These are phyloP conservation scores for Morone saxatilis DNA, from an alignment of 2,113 vertebrate genomes.

Conservation along the genomic window DNA sequence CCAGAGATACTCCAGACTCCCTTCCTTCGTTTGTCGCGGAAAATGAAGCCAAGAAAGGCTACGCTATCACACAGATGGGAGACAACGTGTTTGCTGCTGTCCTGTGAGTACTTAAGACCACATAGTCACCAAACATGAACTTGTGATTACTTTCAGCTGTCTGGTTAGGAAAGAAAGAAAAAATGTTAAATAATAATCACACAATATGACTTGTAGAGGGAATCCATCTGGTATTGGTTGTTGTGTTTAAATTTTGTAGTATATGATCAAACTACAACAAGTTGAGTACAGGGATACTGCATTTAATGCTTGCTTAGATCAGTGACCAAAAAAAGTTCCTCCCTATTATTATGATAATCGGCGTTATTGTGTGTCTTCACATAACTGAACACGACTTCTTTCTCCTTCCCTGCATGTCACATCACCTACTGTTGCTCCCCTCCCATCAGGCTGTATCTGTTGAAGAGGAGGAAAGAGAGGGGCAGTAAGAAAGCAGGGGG, in stretches of 20 bases:
- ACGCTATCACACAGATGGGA: slow-evolving; percentile 89
- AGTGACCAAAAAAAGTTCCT: too few species aligned
- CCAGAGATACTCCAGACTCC: slow-evolving; percentile 92
- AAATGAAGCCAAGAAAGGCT: slow-evolving; percentile 93
- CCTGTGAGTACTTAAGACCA: slow-evolving; percentile 86
- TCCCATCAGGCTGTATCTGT: slow-evolving; percentile 86
- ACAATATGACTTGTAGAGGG: too few species aligned
- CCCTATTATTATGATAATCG: not conserved
- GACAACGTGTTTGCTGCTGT: slow-evolving; percentile 96
- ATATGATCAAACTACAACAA: not conserved
- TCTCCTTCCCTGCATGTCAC: not conserved
- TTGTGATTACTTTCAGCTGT: not conserved
- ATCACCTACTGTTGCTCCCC: not conserved
- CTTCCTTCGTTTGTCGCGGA: slow-evolving; percentile 92
- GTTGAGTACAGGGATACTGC: not conserved
- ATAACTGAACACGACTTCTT: not conserved
- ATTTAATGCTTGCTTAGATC: not conserved
- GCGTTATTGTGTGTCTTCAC: not conserved
- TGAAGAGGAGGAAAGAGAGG: slow-evolving; percentile 88
- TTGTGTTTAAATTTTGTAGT: not conserved
- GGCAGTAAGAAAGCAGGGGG: slow-evolving; percentile 82
- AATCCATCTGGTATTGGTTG: not conserved
- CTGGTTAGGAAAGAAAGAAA: not conserved
- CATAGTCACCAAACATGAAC: not conserved
- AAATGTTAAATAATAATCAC: too few species aligned